Conservation (phyloP, 1,140 invertebrate genomes). For the Xylocopa sonorina region DNA sequence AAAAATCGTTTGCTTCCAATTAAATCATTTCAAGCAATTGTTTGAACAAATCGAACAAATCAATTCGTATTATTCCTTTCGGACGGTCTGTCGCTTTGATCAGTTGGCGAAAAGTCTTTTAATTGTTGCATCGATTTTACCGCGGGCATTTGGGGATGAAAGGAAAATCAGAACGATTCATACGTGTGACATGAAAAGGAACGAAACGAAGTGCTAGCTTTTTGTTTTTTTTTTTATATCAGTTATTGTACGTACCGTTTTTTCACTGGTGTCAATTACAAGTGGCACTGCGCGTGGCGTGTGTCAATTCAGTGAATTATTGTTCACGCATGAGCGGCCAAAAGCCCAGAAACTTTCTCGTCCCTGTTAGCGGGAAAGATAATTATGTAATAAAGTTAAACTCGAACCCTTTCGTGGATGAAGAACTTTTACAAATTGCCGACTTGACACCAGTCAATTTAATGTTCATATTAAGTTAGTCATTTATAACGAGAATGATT, state of each 20-base stretch:
- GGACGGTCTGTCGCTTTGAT: background rate
- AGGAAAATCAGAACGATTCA: background rate
- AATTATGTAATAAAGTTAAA: constrained; percentile 1
- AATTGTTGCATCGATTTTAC: background rate
- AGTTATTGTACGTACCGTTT: too few species aligned
- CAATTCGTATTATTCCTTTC: background rate
- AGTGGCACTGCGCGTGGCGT: background rate
- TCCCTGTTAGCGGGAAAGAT: background rate
- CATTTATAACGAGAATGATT: background rate
- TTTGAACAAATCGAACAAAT: background rate
- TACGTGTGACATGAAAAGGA: background rate
- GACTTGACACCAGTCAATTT: background rate
- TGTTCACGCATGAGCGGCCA: background rate
- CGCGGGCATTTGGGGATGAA: background rate
- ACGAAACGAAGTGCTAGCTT: background rate
- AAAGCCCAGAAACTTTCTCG: background rate
- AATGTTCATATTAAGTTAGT: background rate
- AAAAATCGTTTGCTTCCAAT: too few species aligned
- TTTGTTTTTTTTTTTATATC: background rate
- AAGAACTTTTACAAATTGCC: background rate
- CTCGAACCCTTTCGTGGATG: background rate
- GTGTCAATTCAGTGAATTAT: constrained; percentile 2
- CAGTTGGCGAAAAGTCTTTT: background rate
- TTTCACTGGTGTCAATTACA: background rate
- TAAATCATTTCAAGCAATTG: background rate